Evolutionary conservation across 2,888 invertebrate species (phyloP).

Genomic region (Chloromyia formosa): DNA sequence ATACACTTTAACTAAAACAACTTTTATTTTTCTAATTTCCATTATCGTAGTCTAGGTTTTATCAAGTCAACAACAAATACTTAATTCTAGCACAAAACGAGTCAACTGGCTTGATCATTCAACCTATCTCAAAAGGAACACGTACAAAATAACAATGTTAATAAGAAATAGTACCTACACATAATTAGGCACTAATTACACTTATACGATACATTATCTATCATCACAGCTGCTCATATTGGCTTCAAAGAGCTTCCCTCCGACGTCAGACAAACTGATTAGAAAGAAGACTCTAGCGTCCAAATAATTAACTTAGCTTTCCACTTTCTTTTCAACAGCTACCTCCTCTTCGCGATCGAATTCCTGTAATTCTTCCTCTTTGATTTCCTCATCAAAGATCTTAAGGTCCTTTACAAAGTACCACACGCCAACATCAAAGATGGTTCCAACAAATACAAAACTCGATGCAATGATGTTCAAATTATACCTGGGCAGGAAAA

Average conservation of each 20-base stretch:
- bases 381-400: conserved; percentile 72
- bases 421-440: conserved; percentile 75
- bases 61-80: too few relatives aligned
- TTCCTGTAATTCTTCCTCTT: conserved; percentile 59
- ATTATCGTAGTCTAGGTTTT: too few relatives aligned
- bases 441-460: conserved; percentile 71
- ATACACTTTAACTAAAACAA: too few relatives aligned
- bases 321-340: conserved; percentile 59
- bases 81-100: too few relatives aligned
- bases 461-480: conserved; percentile 73
- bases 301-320: conserved; percentile 53
- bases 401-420: conserved; percentile 74
- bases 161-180: not conserved
- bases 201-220: conserved; percentile 35
- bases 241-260: conserved; percentile 6
- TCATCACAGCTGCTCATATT: conserved; percentile 39
- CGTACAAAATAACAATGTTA: conserved; percentile 26
- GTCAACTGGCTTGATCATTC: too few relatives aligned
- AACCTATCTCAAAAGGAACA: not conserved
- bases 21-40: too few relatives aligned
- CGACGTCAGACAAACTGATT: conserved; percentile 5
- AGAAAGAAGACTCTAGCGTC: conserved; percentile 17
- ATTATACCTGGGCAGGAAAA: conserved; percentile 64
- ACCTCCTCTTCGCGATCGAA: conserved; percentile 61
- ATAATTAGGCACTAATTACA: conserved; percentile 32